Evolutionary conservation across 1,140 invertebrate genomes (phyloP).

Genomic region (Penaeus vannamei): DNA sequence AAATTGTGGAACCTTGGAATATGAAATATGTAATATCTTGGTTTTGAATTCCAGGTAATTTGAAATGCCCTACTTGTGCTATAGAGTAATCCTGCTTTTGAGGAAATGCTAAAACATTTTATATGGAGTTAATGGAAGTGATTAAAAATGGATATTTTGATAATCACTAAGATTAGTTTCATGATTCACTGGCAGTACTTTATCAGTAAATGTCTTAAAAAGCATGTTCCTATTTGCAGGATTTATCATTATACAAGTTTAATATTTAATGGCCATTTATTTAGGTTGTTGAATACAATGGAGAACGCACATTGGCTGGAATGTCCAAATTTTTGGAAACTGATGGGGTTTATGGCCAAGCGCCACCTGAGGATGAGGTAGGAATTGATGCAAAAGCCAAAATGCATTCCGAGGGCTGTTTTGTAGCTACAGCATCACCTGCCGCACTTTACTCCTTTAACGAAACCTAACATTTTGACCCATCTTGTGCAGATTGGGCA

Average conservation of each 20-base stretch:
- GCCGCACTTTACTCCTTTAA: constrained; percentile 8
- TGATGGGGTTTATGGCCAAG: constrained; percentile 79
- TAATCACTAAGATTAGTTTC: no score
- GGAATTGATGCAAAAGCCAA: background rate
- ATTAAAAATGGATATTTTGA: no score
- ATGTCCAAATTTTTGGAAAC: constrained; percentile 91
- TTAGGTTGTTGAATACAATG: constrained; percentile 91
- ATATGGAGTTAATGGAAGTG: no score
- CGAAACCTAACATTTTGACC: constrained; percentile 42
- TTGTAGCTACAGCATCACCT: constrained; percentile 5
- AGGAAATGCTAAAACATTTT: background rate
- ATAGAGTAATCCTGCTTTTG: constrained; percentile 23
- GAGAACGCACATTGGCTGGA: constrained; percentile 93
- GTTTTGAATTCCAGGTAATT: no score
- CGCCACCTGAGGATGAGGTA: constrained; percentile 72
- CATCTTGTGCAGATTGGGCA: constrained; percentile 20
- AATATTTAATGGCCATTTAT: constrained; percentile 11
- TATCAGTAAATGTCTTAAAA: background rate
- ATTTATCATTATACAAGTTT: background rate
- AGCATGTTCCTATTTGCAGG: background rate
- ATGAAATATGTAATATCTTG: no score
- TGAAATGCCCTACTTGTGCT: background rate
- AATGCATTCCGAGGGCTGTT: background rate
- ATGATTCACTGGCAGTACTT: background rate
- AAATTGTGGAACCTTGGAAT: no score